Evolutionary conservation across 2,888 invertebrate genomes (phyloP).

Genomic region (Tanypteryx hageni): DNA sequence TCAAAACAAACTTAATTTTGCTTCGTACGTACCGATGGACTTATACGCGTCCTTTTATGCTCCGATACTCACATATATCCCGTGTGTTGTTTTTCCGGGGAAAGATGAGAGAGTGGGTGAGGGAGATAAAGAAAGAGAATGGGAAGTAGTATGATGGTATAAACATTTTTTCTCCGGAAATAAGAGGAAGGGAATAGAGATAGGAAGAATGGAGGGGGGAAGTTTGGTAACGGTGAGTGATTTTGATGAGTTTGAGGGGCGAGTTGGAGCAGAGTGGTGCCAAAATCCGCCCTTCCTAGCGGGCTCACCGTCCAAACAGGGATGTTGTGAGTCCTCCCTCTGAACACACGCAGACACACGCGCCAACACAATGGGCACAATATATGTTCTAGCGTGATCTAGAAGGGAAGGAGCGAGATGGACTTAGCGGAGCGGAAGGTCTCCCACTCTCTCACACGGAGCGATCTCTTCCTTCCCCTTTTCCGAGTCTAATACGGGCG

Average conservation of each 20-base stretch:
- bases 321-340: background rate
- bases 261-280: background rate
- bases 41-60: conserved; percentile 10
- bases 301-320: background rate
- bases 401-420: conserved; percentile 1
- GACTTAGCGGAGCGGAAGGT: conserved; percentile 8
- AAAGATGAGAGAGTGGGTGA: background rate
- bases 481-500: too few species aligned
- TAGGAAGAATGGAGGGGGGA: background rate
- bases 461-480: too few species aligned
- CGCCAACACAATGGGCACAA: conserved; percentile 3
- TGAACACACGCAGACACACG: background rate
- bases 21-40: conserved; percentile 7
- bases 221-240: conserved; percentile 3
- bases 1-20: conserved; percentile 9
- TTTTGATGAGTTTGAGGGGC: conserved; percentile 9
- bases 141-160: too few species aligned
- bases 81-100: background rate
- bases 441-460: background rate
- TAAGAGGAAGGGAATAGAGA: background rate
- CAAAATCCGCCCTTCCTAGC: conserved; percentile 7
- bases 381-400: conserved; percentile 4
- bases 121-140: too few species aligned
- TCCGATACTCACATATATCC: background rate
- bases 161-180: too few species aligned